A percentile compares a stretch with the other conserved stretches of the same genome.
Conservation (phyloP, 1,140 invertebrate genomes). For the Trachymyrmex septentrionalis region DNA sequence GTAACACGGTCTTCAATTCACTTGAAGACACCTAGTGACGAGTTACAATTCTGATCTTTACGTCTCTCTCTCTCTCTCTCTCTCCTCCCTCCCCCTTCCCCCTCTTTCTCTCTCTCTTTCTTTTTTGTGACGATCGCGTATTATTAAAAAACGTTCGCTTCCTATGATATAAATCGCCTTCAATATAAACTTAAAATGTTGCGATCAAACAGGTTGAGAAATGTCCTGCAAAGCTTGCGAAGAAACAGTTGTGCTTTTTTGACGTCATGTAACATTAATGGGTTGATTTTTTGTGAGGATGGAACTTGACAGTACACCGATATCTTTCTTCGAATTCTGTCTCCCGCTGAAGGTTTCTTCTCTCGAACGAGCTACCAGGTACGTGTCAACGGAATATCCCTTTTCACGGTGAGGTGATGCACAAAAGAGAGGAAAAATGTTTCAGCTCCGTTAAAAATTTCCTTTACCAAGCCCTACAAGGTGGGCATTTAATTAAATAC, state of each 20-base stretch:
- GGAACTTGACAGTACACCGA: slow-evolving; percentile 23
- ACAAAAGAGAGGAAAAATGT: slow-evolving; percentile 66
- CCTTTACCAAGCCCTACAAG: slow-evolving; percentile 4
- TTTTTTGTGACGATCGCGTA: not conserved
- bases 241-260: not conserved
- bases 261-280: slow-evolving; percentile 30
- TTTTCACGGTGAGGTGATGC: slow-evolving; percentile 35
- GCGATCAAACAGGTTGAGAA: slow-evolving; percentile 1
- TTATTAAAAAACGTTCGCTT: not conserved
- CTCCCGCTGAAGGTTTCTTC: slow-evolving; percentile 45
- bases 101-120: too few species aligned
- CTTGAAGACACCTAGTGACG: not conserved
- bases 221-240: not conserved
- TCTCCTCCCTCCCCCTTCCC: not conserved
- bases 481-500: slow-evolving; percentile 73
- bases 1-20: not conserved
- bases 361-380: slow-evolving; percentile 44
- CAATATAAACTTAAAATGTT: not conserved
- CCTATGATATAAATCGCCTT: not conserved
- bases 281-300: slow-evolving; percentile 28
- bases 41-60: not conserved
- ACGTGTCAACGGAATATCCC: slow-evolving; percentile 66
- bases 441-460: slow-evolving; percentile 62
- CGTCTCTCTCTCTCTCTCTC: not conserved
- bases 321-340: slow-evolving; percentile 22